phyloP scores from a whole-genome alignment of 1,140 invertebrate genomes.

The Drosophila malerkotliana region DNA sequence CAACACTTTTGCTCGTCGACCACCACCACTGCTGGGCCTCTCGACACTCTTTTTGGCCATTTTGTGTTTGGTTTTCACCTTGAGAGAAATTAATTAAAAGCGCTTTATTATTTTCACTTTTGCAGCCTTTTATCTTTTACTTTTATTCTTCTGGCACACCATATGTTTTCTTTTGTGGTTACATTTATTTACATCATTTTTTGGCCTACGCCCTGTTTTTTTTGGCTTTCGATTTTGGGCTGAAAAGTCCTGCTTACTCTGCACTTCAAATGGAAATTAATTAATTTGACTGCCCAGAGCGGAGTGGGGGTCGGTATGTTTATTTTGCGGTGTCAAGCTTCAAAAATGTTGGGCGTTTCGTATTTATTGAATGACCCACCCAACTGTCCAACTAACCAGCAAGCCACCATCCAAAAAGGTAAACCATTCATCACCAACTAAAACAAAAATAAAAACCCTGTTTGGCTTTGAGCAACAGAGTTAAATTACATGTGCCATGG shows the following conservation, averaged over 20 bases:
- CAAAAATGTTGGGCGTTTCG: conserved; percentile 43
- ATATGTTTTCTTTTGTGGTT: conserved; percentile 33
- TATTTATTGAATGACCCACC: conserved; percentile 46
- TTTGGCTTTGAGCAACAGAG: conserved; percentile 52
- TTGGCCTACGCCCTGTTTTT: conserved; percentile 7
- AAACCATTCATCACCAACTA: neutral
- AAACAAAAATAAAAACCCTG: conserved; percentile 14
- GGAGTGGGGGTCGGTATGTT: conserved; percentile 1
- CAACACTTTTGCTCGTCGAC: conserved; percentile 46
- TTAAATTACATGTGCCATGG: conserved; percentile 57
- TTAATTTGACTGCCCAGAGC: conserved; percentile 56
- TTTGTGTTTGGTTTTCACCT: conserved; percentile 30
- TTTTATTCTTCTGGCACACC: neutral
- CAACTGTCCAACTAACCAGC: neutral
- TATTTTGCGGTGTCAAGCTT: conserved; percentile 47
- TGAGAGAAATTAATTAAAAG: conserved; percentile 59
- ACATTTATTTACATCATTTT: conserved; percentile 51
- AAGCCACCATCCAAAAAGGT: neutral
- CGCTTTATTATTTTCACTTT: conserved; percentile 38
- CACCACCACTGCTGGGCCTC: conserved; percentile 23
- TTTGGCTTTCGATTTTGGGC: conserved; percentile 20
- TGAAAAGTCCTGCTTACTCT: conserved; percentile 31
- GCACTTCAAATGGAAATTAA: conserved; percentile 78
- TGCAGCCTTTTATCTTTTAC: neutral
- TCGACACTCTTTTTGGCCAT: neutral